These are phyloP conservation scores for Hippocampus guttulatus DNA, from an alignment of 2,113 vertebrate species.

Conservation along the genomic window DNA sequence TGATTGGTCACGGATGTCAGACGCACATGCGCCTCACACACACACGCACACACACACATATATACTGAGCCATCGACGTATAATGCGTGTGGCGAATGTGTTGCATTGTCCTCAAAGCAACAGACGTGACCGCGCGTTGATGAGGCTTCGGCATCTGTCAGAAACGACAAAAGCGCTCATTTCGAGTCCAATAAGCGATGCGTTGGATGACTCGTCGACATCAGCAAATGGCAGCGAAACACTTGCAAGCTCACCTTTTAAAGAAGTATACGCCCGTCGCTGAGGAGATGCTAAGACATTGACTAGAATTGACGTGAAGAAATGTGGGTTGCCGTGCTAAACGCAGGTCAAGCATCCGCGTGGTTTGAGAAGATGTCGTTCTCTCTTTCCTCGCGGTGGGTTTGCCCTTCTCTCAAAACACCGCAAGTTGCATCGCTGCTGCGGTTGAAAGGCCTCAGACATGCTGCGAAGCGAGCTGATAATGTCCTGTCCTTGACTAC, in stretches of 20 bases:
- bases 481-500: constrained; percentile 4
- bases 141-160: constrained; percentile 35
- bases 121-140: constrained; percentile 47
- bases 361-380: not conserved
- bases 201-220: constrained; percentile 10
- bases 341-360: not conserved
- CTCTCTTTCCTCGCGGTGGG: not conserved
- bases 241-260: not conserved
- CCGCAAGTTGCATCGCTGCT: not conserved
- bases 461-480: not conserved
- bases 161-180: constrained; percentile 31
- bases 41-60: constrained; percentile 4
- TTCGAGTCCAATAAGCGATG: constrained; percentile 29
- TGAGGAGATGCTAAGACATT: not conserved
- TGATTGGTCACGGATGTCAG: constrained; percentile 59
- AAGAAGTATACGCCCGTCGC: no score
- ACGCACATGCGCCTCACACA: constrained; percentile 10
- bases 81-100: constrained; percentile 7
- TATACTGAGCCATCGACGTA: not conserved
- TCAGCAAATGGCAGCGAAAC: not conserved
- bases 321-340: not conserved
- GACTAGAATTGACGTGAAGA: not conserved
- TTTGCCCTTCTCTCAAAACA: not conserved
- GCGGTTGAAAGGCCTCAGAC: not conserved
- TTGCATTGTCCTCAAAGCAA: constrained; percentile 22